Conservation (phyloP, 1,140 invertebrate species). For the Watersipora subatra region DNA sequence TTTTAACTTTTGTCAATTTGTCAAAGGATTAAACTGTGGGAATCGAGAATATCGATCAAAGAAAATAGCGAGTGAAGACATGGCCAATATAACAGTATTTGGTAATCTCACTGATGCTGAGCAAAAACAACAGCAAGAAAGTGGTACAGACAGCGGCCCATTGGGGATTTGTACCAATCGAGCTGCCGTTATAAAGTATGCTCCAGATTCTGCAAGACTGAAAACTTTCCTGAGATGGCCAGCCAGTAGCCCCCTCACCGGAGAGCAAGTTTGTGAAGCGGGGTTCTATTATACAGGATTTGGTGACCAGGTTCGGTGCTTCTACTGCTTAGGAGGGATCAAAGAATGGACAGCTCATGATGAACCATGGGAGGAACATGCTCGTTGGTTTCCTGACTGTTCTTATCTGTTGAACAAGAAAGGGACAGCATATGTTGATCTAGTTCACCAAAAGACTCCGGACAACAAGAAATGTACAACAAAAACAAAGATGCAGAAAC, state of each 20-base stretch:
- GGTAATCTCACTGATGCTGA: background rate
- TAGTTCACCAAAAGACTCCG: constrained; percentile 9
- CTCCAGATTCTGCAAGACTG: constrained; percentile 52
- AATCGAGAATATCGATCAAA: background rate
- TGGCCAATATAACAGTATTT: background rate
- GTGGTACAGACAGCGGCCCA: constrained; percentile 15
- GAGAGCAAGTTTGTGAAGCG: background rate
- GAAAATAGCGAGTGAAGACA: background rate
- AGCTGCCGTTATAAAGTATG: constrained; percentile 22
- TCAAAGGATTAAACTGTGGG: constrained; percentile 35
- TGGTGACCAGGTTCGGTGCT: constrained; percentile 69
- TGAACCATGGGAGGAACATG: constrained; percentile 75
- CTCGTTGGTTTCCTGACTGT: constrained; percentile 66
- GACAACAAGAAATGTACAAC: background rate
- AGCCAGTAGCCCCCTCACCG: constrained; percentile 1
- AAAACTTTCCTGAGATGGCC: constrained; percentile 50
- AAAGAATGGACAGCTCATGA: constrained; percentile 74
- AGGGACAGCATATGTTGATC: constrained; percentile 57
- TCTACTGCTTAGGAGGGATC: constrained; percentile 68
- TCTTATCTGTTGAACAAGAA: constrained; percentile 58
- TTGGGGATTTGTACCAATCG: constrained; percentile 19
- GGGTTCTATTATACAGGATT: constrained; percentile 39
- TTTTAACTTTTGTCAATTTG: constrained; percentile 64
- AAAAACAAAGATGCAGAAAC: background rate
- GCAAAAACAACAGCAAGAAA: background rate